These are phyloP conservation scores for Troglohyphantes excavatus DNA, from an alignment of 2,888 invertebrate genomes.

Conservation along the genomic window DNA sequence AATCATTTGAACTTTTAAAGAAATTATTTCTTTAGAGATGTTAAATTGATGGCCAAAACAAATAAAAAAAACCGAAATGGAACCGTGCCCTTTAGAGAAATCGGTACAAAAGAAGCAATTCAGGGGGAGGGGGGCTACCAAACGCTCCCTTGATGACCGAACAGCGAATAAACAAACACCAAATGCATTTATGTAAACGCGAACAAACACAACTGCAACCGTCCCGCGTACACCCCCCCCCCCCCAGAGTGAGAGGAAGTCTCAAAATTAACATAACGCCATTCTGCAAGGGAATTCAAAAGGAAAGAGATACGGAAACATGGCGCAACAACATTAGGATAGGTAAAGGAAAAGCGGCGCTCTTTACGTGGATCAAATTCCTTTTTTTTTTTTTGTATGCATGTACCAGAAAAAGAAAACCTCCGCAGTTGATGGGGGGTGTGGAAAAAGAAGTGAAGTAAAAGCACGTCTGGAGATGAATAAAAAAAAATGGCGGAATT, in stretches of 20 bases:
- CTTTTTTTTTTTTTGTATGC: background rate
- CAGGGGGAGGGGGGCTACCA: background rate
- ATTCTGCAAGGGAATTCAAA: conserved; percentile 15
- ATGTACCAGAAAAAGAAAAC: background rate
- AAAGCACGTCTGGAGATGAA: background rate
- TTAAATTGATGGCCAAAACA: no score
- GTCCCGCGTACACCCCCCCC: background rate
- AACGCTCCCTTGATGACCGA: conserved; percentile 35
- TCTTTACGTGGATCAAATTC: conserved; percentile 23
- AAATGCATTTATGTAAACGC: conserved; percentile 47
- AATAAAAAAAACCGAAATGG: no score
- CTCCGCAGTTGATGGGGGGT: conserved; percentile 11
- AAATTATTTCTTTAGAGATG: no score
- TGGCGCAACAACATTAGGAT: conserved; percentile 26
- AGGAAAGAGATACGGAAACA: conserved; percentile 17
- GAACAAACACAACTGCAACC: background rate
- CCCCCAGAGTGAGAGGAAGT: background rate
- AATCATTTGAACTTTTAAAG: no score
- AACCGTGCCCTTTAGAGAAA: no score
- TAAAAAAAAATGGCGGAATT: background rate
- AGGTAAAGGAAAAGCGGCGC: conserved; percentile 8
- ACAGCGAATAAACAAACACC: conserved; percentile 6
- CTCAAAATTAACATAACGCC: conserved; percentile 61
- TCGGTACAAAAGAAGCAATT: background rate
- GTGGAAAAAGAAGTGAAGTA: background rate